Conservation (phyloP, 2,888 invertebrate genomes). For the Nemapogon koenigi region DNA sequence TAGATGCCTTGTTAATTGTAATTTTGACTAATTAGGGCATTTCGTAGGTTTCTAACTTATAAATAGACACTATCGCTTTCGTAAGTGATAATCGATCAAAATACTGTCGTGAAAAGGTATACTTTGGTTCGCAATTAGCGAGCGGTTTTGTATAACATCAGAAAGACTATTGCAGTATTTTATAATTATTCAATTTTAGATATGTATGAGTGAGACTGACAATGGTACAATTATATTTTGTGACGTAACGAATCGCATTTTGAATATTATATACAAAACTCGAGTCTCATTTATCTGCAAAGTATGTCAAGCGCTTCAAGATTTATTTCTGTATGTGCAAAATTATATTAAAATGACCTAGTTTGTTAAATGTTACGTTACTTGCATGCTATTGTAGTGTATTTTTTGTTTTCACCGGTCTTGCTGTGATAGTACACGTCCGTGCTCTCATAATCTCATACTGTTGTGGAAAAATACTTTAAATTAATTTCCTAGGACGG, state of each 20-base stretch:
- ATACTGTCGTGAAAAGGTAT: too few species aligned
- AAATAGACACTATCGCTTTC: too few species aligned
- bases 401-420: constrained; percentile 62
- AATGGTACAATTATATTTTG: constrained; percentile 53
- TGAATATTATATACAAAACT: too few species aligned
- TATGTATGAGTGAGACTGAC: constrained; percentile 59
- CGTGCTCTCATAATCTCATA: background rate
- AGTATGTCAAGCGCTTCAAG: too few species aligned
- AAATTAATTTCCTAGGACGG: constrained; percentile 22
- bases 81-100: too few species aligned
- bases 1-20: constrained; percentile 59
- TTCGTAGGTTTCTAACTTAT: constrained; percentile 57
- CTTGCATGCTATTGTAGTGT: constrained; percentile 54
- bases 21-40: constrained; percentile 59
- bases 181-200: constrained; percentile 46
- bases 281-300: constrained; percentile 9
- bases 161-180: constrained; percentile 53
- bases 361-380: constrained; percentile 48
- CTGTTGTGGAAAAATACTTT: background rate
- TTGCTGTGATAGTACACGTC: constrained; percentile 53
- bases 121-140: too few species aligned
- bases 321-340: too few species aligned
- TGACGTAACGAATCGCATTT: constrained; percentile 41
- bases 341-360: constrained; percentile 36
- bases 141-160: background rate